Percentiles rank a stretch among this genome's conserved stretches.
phyloP scores from a whole-genome alignment of 2,113 vertebrate genomes.

The Willisornis vidua region DNA sequence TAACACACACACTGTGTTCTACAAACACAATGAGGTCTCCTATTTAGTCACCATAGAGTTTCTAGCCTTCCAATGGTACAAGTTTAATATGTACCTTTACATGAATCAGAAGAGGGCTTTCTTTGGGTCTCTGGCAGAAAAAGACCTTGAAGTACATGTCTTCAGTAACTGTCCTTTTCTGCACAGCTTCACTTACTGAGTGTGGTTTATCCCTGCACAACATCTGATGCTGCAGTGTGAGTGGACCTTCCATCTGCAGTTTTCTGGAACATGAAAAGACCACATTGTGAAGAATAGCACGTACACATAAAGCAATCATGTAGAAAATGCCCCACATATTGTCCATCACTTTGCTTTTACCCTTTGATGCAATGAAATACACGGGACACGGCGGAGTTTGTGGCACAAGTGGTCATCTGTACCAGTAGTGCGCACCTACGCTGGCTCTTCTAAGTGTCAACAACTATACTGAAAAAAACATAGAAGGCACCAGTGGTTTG shows the following conservation, averaged over 20 bases:
- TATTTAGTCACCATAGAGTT: conserved; percentile 47
- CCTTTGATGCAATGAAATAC: neutral
- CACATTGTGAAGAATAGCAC: neutral
- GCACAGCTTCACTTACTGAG: neutral
- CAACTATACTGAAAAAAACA: neutral
- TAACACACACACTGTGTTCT: neutral
- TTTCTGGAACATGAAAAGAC: neutral
- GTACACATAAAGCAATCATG: neutral
- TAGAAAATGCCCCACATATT: neutral
- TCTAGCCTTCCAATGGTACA: neutral
- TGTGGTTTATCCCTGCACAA: conserved; percentile 48
- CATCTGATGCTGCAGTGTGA: neutral
- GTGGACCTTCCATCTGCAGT: conserved; percentile 44
- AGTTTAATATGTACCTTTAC: conserved; percentile 27
- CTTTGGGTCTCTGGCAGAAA: neutral
- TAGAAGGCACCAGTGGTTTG: neutral
- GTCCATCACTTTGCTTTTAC: neutral
- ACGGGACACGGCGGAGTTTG: neutral
- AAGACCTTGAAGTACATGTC: neutral
- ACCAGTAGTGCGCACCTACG: neutral
- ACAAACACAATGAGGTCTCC: conserved; percentile 30
- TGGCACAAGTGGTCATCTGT: conserved; percentile 13
- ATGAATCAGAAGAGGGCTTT: conserved; percentile 18
- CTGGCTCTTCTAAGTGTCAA: neutral
- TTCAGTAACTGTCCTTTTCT: neutral